Percentiles rank a stretch among this genome's conserved stretches.
phyloP scores from a whole-genome alignment of 2,888 invertebrate species.

The Drosophila dives region DNA sequence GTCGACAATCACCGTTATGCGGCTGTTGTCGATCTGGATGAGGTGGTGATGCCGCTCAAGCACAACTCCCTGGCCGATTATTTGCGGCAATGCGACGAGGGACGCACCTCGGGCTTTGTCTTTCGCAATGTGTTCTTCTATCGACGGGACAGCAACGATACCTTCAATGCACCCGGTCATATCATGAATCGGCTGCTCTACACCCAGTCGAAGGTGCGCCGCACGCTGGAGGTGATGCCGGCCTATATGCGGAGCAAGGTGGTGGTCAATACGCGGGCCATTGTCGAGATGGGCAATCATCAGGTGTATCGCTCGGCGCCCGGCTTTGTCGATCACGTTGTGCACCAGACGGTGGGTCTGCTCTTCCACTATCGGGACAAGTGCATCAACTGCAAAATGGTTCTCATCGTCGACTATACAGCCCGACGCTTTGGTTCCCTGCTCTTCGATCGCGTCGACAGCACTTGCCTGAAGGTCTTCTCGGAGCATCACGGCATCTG shows the following conservation, averaged over 20 bases:
- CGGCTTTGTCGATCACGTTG: constrained; percentile 76
- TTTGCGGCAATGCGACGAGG: constrained; percentile 79
- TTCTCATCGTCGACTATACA: constrained; percentile 79
- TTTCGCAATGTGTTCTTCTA: constrained; percentile 86
- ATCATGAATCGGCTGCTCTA: constrained; percentile 82
- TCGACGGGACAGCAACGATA: constrained; percentile 85
- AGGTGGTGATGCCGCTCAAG: constrained; percentile 92
- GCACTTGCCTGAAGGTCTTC: constrained; percentile 79
- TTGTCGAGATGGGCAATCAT: constrained; percentile 95
- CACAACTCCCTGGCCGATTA: constrained; percentile 88
- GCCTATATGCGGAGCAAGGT: constrained; percentile 95
- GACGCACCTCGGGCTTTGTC: constrained; percentile 83
- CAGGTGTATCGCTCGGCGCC: constrained; percentile 87
- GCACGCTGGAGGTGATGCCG: constrained; percentile 78
- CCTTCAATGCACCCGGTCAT: constrained; percentile 75
- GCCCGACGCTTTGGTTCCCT: constrained; percentile 83
- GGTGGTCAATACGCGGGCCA: constrained; percentile 92
- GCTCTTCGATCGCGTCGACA: constrained; percentile 83
- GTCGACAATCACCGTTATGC: constrained; percentile 89
- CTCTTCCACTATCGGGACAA: constrained; percentile 84
- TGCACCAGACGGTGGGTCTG: constrained; percentile 81
- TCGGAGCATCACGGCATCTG: constrained; percentile 76
- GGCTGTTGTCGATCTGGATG: constrained; percentile 94
- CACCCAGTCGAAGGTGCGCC: constrained; percentile 83
- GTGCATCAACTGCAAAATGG: constrained; percentile 79